A percentile compares a stretch with the other conserved stretches of the same genome.
phyloP scores from a whole-genome alignment of 2,113 vertebrate genomes.

The Podilymbus podiceps region DNA sequence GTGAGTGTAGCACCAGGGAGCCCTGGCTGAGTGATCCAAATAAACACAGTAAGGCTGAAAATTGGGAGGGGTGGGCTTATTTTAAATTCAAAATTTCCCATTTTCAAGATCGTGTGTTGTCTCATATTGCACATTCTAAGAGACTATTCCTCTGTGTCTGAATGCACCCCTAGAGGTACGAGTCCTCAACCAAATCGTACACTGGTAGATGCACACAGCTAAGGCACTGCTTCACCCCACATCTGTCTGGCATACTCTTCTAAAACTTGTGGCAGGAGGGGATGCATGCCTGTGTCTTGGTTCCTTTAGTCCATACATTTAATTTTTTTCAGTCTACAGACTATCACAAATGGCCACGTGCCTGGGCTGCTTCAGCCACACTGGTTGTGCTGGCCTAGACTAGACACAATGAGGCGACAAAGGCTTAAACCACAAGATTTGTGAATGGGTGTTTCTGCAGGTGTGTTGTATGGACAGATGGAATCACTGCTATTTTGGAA shows the following conservation, averaged over 20 bases:
- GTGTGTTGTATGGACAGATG: fast-evolving
- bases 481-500: not conserved
- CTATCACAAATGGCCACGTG: fast-evolving
- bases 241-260: fast-evolving
- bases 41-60: not conserved
- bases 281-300: not conserved
- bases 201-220: not conserved
- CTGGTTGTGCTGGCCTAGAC: not conserved
- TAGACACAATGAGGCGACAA: fast-evolving
- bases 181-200: not conserved
- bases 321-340: not conserved
- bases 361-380: not conserved
- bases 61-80: fast-evolving
- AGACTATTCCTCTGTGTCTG: not conserved
- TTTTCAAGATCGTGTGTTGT: not conserved
- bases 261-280: not conserved
- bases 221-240: not conserved
- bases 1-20: fast-evolving
- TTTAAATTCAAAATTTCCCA: not conserved
- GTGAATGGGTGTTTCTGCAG: not conserved
- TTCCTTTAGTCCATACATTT: fast-evolving
- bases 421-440: not conserved
- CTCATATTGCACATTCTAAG: fast-evolving
- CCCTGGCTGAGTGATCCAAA: not conserved
- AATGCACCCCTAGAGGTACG: not conserved